phyloP scores from a whole-genome alignment of 2,888 invertebrate genomes.

The Baronia brevicornis region DNA sequence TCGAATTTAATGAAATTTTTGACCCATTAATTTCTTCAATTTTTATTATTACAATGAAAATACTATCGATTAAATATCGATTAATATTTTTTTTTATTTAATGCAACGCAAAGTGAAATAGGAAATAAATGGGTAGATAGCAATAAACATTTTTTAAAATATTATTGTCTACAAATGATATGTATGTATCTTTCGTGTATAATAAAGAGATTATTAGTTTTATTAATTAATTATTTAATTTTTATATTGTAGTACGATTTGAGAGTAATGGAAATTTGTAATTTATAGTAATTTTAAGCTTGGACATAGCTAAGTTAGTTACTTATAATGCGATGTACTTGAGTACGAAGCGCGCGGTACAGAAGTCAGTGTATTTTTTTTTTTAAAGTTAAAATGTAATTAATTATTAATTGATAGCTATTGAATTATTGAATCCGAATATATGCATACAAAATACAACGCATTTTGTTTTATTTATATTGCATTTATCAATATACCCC shows the following conservation, averaged over 20 bases:
- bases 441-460: slow-evolving; percentile 70
- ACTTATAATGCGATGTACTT: slow-evolving; percentile 35
- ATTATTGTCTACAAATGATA: background rate
- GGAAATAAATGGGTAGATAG: no score
- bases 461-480: slow-evolving; percentile 39
- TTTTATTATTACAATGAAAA: no score
- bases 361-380: slow-evolving; percentile 70
- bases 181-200: slow-evolving; percentile 5
- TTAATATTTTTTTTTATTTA: no score
- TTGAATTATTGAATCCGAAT: slow-evolving; percentile 73
- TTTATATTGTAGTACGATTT: slow-evolving; percentile 31
- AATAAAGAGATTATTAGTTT: slow-evolving; percentile 20
- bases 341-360: slow-evolving; percentile 43
- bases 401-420: slow-evolving; percentile 66
- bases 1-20: no score
- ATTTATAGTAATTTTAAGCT: slow-evolving; percentile 69
- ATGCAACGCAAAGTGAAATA: no score
- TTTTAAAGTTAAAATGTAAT: slow-evolving; percentile 66
- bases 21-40: no score
- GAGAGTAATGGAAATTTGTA: slow-evolving; percentile 65
- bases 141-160: slow-evolving; percentile 7
- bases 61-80: no score
- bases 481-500: slow-evolving; percentile 7
- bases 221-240: slow-evolving; percentile 20
- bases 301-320: slow-evolving; percentile 66